Base-by-base conservation (phyloP, 1,140 invertebrate genomes). In the Ganaspis sp. region DNA sequence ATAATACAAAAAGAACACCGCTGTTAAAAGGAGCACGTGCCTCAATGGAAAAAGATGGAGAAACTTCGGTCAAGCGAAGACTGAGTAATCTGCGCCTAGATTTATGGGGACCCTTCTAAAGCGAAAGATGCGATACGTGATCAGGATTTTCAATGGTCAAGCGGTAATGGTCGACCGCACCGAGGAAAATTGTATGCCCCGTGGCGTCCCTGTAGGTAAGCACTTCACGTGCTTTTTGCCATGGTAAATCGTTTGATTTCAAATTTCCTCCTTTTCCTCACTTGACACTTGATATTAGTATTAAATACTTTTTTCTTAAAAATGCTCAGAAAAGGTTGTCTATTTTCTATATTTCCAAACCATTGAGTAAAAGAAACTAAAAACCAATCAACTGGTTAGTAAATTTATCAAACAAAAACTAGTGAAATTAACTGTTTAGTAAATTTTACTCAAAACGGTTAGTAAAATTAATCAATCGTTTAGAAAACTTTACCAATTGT, bases 81-180 rank as follows among this genome's bases (percentile, higher is more conserved):
- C 79, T 76, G 80, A 84, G 78, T 85, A 86, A 79, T 86, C 81
- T 84, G 79, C 79, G 77, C 77, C 72, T 79, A 83, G 85, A 87
- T 88, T 87, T 88, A 87, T 88, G 81, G 82, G 83, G 80, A 80
- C 81, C 81, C 83, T 84, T 78, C 79, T 80, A 49, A 78, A 72
- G 73, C 80, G 78, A 78, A 77, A 83, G 85, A 87, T 85, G 85
- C 84, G 74, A 74, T 88, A 87, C 86, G 86, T 87, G 87, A 87
- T 81, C 81, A 53, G 86, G 79, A 79, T 85, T 83, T 83, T 79
- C 81, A 81, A 77, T 81, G 79, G 23, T 69, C 71, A 53, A 75
- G 73, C 58, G 38, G 79, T 75, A 75, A 81, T 76, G 73, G 70
- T 69, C 73, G 72, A 75, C 78, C 78, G 75, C 75, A 58, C 73